phyloP scores from a whole-genome alignment of 2,888 invertebrate genomes.

The Watsonalla cultraria region DNA sequence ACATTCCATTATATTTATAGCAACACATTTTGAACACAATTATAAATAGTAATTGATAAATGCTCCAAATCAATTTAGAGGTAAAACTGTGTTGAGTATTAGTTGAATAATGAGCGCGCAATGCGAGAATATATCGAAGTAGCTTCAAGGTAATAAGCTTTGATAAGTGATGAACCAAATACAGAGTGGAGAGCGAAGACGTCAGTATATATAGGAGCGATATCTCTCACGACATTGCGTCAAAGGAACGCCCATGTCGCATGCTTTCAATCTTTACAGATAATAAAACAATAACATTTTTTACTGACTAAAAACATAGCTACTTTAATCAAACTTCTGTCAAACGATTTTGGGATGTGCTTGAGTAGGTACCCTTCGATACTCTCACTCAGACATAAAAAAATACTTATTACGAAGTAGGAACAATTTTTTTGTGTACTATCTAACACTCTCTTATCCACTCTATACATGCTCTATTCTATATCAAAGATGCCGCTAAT shows the following conservation, averaged over 20 bases:
- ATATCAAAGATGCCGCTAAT: too few species aligned
- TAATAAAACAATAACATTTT: slow-evolving; percentile 25
- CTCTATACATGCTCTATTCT: too few species aligned
- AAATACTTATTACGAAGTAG: too few species aligned
- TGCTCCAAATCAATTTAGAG: slow-evolving; percentile 13
- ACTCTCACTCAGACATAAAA: too few species aligned
- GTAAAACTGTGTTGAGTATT: slow-evolving; percentile 9
- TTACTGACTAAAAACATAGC: neutral
- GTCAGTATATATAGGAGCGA: slow-evolving; percentile 72
- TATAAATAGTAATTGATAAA: slow-evolving; percentile 9
- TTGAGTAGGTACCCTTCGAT: too few species aligned
- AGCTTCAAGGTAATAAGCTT: slow-evolving; percentile 74
- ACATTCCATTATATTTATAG: slow-evolving; percentile 67
- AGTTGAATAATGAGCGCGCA: slow-evolving; percentile 42
- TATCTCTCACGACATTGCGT: slow-evolving; percentile 74
- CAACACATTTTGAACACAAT: slow-evolving; percentile 63
- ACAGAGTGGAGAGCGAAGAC: slow-evolving; percentile 56
- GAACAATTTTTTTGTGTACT: too few species aligned
- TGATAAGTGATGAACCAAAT: slow-evolving; percentile 73
- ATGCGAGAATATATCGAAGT: slow-evolving; percentile 50
- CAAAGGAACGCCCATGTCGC: slow-evolving; percentile 73
- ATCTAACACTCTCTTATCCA: too few species aligned
- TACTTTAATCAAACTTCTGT: too few species aligned
- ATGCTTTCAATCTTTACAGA: slow-evolving; percentile 64
- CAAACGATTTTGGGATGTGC: too few species aligned